Conservation (phyloP, 2,888 invertebrate species). For the Holacanthella duospinosa region DNA sequence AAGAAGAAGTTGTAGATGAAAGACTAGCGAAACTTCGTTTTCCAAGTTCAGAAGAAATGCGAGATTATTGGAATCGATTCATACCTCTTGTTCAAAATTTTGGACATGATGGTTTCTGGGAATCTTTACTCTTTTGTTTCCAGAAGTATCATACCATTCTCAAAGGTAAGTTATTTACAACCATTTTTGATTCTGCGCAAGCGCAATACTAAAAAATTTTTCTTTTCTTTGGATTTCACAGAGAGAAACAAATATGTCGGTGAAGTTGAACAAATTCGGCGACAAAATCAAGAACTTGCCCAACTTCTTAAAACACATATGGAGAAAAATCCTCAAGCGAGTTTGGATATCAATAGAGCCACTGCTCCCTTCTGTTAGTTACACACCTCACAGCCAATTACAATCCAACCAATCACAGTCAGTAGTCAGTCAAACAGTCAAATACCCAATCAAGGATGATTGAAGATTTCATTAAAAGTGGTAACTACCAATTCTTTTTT, state of each 20-base stretch:
- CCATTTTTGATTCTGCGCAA: no score
- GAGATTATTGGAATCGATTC: slow-evolving; percentile 58
- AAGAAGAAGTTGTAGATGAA: slow-evolving; percentile 22
- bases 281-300: slow-evolving; percentile 58
- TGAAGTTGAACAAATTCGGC: slow-evolving; percentile 54
- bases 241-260: slow-evolving; percentile 56
- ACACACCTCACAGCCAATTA: no score
- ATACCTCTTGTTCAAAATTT: slow-evolving; percentile 48
- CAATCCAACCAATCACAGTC: no score
- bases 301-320: slow-evolving; percentile 48
- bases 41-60: slow-evolving; percentile 47
- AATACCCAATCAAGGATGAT: no score
- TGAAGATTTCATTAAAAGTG: no score
- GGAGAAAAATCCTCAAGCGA: neutral
- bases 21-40: slow-evolving; percentile 25
- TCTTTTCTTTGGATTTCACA: slow-evolving; percentile 35
- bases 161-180: slow-evolving; percentile 47
- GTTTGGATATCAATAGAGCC: no score
- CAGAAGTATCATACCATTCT: slow-evolving; percentile 55
- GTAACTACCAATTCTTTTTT: no score
- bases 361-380: neutral
- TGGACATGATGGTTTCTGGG: slow-evolving; percentile 60
- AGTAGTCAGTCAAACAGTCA: no score
- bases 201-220: no score
- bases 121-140: slow-evolving; percentile 53